These are phyloP conservation scores for Smutsia gigantea DNA, from an alignment of 2,797 vertebrate species.

Conservation along the genomic window DNA sequence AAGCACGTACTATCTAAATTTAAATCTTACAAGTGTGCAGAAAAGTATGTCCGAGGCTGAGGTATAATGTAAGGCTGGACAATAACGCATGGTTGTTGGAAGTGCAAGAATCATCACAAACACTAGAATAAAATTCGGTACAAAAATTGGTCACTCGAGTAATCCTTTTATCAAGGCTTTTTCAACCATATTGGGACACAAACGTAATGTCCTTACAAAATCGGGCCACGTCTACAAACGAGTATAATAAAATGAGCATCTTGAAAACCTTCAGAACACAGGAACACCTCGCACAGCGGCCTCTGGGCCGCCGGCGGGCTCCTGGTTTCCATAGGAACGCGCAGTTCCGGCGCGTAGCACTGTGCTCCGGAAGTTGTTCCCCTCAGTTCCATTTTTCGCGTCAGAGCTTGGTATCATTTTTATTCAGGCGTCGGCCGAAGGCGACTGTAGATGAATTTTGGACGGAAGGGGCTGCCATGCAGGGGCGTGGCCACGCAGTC, in stretches of 20 bases:
- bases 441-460: neutral
- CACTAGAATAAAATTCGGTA: neutral
- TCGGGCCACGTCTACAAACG: accelerated
- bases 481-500: neutral
- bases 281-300: accelerated
- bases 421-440: accelerated
- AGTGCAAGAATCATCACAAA: neutral
- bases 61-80: neutral
- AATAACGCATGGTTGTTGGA: neutral
- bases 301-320: accelerated
- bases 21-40: neutral
- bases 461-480: neutral
- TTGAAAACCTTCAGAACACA: neutral
- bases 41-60: neutral
- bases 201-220: neutral
- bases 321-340: neutral
- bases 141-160: neutral
- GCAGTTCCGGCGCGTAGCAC: accelerated
- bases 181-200: neutral
- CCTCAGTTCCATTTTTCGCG: neutral
- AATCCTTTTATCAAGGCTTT: neutral
- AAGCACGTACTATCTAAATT: neutral
- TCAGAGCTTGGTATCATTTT: accelerated
- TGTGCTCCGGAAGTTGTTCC: neutral
- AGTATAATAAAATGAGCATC: neutral